phyloP scores from a whole-genome alignment of 2,888 invertebrate species.

The Cetonia aurata region DNA sequence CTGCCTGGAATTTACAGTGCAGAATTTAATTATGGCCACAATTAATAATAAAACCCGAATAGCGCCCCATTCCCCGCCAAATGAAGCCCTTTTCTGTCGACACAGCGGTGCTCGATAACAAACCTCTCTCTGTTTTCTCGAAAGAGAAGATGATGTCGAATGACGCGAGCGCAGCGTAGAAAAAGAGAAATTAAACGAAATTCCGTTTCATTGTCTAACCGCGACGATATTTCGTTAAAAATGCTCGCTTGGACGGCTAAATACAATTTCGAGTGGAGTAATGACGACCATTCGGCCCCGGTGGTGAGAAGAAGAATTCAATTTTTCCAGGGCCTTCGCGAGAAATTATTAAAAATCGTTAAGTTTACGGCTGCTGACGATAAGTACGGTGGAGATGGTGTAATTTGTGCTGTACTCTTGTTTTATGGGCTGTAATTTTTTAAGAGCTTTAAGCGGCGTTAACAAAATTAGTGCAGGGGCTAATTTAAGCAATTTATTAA shows the following conservation, averaged over 20 bases:
- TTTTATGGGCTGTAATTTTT: background rate
- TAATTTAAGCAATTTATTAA: no score
- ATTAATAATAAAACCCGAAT: slow-evolving; percentile 39
- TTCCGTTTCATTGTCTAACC: slow-evolving; percentile 33
- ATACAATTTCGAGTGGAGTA: slow-evolving; percentile 6
- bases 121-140: slow-evolving; percentile 1
- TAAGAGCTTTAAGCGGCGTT: no score
- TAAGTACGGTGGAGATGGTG: slow-evolving; percentile 4
- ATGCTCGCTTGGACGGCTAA: slow-evolving; percentile 6
- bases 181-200: slow-evolving; percentile 22
- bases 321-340: slow-evolving; percentile 8
- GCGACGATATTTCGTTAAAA: slow-evolving; percentile 27
- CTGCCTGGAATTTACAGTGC: slow-evolving; percentile 12
- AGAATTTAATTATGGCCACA: slow-evolving; percentile 39
- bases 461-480: no score
- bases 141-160: slow-evolving; percentile 11
- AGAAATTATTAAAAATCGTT: slow-evolving; percentile 24
- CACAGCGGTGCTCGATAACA: background rate
- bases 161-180: background rate
- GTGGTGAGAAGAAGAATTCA: background rate
- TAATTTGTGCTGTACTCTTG: background rate
- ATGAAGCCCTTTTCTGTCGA: slow-evolving; percentile 6
- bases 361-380: slow-evolving; percentile 23
- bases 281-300: background rate
- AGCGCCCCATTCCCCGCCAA: slow-evolving; percentile 4